A percentile compares a stretch with the other conserved stretches of the same genome.
phyloP scores from a whole-genome alignment of 2,888 invertebrate species.

The Harpalus rufipes region DNA sequence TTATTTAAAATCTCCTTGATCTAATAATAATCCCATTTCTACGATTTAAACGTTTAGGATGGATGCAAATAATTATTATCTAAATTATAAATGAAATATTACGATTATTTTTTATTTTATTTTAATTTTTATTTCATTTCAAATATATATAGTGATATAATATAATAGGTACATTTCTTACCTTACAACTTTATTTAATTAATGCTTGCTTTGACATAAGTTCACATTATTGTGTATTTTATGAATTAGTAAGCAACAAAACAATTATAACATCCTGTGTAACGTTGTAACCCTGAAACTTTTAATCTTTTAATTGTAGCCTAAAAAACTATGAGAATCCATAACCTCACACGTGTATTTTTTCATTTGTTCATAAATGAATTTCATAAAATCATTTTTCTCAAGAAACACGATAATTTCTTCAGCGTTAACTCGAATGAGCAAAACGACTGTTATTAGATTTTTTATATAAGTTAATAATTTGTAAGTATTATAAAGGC shows the following conservation, averaged over 20 bases:
- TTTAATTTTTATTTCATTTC: too few species aligned
- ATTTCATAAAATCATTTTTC: conserved; percentile 28
- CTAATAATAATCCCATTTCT: too few species aligned
- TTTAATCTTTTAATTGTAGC: conserved; percentile 15
- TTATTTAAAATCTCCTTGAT: too few species aligned
- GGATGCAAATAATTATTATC: too few species aligned
- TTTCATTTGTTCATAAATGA: conserved; percentile 8
- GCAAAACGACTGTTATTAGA: conserved; percentile 33
- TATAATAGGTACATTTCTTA: too few species aligned
- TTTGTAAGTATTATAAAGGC: conserved; percentile 48
- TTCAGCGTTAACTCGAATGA: conserved; percentile 20
- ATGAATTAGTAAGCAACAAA: conserved; percentile 12
- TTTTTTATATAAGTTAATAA: conserved; percentile 37
- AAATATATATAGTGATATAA: too few species aligned
- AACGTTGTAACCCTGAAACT: conserved; percentile 10
- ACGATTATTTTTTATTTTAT: background rate
- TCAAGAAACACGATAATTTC: conserved; percentile 35
- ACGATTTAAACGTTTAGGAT: too few species aligned
- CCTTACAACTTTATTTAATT: background rate
- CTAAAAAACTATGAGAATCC: conserved; percentile 1
- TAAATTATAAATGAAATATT: too few species aligned
- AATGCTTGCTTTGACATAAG: conserved; percentile 11
- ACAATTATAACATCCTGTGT: conserved; percentile 28
- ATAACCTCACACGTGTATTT: conserved; percentile 7
- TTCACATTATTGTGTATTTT: conserved; percentile 28